A percentile compares a stretch with the other conserved stretches of the same genome.
These are phyloP conservation scores for Idris sp. DNA, from an alignment of 1,140 invertebrate species.

Conservation along the genomic window DNA sequence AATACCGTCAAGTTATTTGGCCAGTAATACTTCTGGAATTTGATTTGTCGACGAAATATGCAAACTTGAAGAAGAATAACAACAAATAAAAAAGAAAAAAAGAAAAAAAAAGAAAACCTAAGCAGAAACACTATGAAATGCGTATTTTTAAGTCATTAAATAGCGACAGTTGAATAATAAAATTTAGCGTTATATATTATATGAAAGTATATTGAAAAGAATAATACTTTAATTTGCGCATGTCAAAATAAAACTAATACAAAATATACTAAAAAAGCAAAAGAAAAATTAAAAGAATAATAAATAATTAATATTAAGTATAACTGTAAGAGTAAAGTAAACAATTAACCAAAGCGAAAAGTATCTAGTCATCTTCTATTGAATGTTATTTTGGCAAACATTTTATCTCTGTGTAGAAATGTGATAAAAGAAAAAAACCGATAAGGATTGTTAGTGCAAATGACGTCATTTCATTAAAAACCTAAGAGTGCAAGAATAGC, in stretches of 20 bases:
- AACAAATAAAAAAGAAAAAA: too few relatives aligned
- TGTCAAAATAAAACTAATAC: constrained; percentile 23
- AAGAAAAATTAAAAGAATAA: constrained; percentile 3
- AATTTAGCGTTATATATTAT: constrained; percentile 13
- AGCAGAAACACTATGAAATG: too few relatives aligned
- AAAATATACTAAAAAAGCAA: not conserved
- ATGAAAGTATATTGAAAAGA: constrained; percentile 32
- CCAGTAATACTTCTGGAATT: constrained; percentile 32
- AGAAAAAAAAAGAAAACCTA: too few relatives aligned
- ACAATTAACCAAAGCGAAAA: constrained; percentile 21
- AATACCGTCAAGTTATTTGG: not conserved
- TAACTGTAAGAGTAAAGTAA: constrained; percentile 20
- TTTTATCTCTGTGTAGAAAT: constrained; percentile 49
- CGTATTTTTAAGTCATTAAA: constrained; percentile 30
- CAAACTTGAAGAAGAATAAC: too few relatives aligned
- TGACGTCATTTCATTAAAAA: constrained; percentile 50
- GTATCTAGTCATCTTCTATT: constrained; percentile 45
- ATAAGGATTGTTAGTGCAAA: constrained; percentile 44
- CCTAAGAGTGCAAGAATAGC: constrained; percentile 7
- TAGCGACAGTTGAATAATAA: constrained; percentile 8
- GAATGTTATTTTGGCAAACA: constrained; percentile 45
- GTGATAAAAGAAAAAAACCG: constrained; percentile 54
- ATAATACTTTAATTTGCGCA: constrained; percentile 8
- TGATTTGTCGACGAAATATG: constrained; percentile 17
- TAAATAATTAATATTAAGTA: constrained; percentile 1